phyloP scores from a whole-genome alignment of 2,797 vertebrate genomes.

The Myotis findleyi region DNA sequence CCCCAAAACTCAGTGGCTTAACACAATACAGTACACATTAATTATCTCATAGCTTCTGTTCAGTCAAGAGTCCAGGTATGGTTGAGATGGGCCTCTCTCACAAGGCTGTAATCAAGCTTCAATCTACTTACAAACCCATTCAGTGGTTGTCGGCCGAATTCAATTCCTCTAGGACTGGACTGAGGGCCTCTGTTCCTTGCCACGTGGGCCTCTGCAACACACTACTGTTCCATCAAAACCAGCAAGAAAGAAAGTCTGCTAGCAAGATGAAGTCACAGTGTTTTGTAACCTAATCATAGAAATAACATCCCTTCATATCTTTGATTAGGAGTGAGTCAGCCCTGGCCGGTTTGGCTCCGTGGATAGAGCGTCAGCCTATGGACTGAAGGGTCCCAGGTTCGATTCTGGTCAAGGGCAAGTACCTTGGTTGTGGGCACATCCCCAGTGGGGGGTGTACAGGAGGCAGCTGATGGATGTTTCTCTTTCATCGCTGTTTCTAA shows the following conservation, averaged over 20 bases:
- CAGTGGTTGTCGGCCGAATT: not conserved
- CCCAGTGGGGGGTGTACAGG: no score
- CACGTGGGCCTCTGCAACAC: not conserved
- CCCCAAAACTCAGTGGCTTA: not conserved
- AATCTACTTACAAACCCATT: not conserved
- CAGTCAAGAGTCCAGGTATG: not conserved
- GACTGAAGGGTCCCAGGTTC: no score
- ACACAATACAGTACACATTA: not conserved
- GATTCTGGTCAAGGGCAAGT: no score
- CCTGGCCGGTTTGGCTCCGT: no score
- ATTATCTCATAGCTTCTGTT: not conserved
- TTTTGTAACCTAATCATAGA: not conserved
- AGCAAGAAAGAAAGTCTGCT: not conserved
- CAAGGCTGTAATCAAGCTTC: not conserved
- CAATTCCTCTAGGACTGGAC: not conserved
- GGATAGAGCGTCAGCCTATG: no score
- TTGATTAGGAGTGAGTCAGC: not conserved
- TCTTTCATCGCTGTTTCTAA: no score
- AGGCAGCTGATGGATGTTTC: no score
- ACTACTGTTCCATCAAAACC: not conserved
- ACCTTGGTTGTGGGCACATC: no score
- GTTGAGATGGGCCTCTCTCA: not conserved
- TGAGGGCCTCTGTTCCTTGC: not conserved
- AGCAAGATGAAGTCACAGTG: not conserved
- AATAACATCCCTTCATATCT: not conserved